Conservation (phyloP, 2,888 invertebrate species). For the Tridacna crocea region DNA sequence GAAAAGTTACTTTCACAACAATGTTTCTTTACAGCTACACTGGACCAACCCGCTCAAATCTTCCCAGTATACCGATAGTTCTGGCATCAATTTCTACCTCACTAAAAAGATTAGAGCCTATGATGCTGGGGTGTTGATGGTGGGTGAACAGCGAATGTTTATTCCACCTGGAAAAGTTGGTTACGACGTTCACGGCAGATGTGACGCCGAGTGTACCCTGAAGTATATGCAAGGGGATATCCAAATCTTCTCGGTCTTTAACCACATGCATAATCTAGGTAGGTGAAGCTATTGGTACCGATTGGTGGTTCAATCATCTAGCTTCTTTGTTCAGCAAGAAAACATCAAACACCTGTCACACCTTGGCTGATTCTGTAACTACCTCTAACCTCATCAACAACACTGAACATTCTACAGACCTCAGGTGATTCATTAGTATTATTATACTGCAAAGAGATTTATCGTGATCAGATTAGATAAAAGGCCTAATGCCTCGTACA, state of each 20-base stretch:
- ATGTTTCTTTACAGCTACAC: slow-evolving; percentile 56
- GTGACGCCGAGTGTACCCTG: slow-evolving; percentile 35
- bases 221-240: slow-evolving; percentile 43
- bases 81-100: slow-evolving; percentile 62
- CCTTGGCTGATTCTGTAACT: not conserved
- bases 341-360: not conserved
- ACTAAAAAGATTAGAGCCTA: slow-evolving; percentile 56
- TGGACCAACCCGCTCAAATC: slow-evolving; percentile 65
- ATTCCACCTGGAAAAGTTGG: slow-evolving; percentile 58
- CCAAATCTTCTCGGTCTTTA: slow-evolving; percentile 55
- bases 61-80: slow-evolving; percentile 55
- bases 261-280: slow-evolving; percentile 75
- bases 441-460: too few species aligned
- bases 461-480: too few species aligned
- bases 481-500: too few species aligned
- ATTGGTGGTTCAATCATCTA: not conserved
- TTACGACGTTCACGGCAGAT: slow-evolving; percentile 32
- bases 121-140: slow-evolving; percentile 59
- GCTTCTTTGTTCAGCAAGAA: not conserved
- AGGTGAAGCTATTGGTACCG: not conserved
- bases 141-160: slow-evolving; percentile 55
- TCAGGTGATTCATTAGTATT: too few species aligned
- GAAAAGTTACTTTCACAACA: not conserved
- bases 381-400: not conserved
- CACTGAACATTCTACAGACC: too few species aligned